Evolutionary conservation across 1,140 invertebrate species (phyloP).

Genomic region (Hylyphantes graminicola): DNA sequence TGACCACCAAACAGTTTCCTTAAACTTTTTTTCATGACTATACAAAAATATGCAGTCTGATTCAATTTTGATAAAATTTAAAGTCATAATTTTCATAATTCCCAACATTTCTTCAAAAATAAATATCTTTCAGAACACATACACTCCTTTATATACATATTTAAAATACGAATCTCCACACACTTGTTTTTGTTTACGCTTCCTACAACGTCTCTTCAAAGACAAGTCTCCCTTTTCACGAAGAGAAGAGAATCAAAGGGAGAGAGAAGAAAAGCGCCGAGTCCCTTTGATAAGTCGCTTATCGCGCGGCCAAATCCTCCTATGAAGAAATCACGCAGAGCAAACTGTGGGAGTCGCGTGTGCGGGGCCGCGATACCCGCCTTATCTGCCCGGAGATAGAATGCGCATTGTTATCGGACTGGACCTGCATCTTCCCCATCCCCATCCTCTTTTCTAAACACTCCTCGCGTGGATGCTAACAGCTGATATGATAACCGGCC

Average conservation of each 20-base stretch:
- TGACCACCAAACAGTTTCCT: no score
- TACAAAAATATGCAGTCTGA: no score
- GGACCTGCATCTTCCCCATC: constrained; percentile 31
- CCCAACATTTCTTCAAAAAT: no score
- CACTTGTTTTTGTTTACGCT: no score
- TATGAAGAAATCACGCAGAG: constrained; percentile 60
- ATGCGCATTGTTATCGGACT: constrained; percentile 60
- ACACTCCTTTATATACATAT: no score
- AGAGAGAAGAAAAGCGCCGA: constrained; percentile 37
- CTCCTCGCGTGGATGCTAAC: constrained; percentile 47
- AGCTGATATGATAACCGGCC: constrained; percentile 57
- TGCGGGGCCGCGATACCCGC: constrained; percentile 38
- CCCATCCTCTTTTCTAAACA: constrained; percentile 57
- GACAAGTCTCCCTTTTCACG: constrained; percentile 8
- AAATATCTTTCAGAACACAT: no score
- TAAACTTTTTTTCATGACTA: no score
- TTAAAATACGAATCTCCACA: no score
- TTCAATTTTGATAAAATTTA: no score
- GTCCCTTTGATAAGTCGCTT: constrained; percentile 56
- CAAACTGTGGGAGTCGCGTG: constrained; percentile 54
- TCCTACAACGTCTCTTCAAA: no score
- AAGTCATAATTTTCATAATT: no score
- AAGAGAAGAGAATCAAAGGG: constrained; percentile 22
- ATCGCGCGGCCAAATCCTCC: constrained; percentile 50
- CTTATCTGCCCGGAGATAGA: constrained; percentile 57